A percentile compares a stretch with the other conserved stretches of the same genome.
Conservation (phyloP, 2,113 vertebrate species). For the Hymenochirus boettgeri region DNA sequence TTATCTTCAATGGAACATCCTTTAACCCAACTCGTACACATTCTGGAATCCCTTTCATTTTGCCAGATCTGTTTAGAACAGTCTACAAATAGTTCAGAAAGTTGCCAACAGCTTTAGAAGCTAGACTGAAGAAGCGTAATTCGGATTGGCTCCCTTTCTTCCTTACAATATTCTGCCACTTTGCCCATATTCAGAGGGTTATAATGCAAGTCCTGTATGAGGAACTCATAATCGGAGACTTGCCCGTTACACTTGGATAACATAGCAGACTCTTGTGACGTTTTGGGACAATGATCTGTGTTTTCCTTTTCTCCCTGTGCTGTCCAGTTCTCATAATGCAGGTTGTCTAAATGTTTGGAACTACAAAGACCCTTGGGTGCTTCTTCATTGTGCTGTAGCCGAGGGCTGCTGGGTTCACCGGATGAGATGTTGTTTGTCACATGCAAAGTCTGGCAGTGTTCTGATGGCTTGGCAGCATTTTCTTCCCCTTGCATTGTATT, state of each 20-base stretch:
- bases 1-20: slow-evolving; percentile 10
- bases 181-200: slow-evolving; percentile 25
- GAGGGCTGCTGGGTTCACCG: background rate
- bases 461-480: background rate
- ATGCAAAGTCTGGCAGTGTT: background rate
- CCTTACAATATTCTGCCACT: slow-evolving; percentile 26
- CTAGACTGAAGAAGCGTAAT: slow-evolving; percentile 46
- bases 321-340: slow-evolving; percentile 39
- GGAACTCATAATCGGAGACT: slow-evolving; percentile 36
- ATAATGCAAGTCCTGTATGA: slow-evolving; percentile 37
- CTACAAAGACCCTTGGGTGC: background rate
- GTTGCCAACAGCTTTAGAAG: slow-evolving; percentile 29
- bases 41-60: background rate
- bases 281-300: background rate
- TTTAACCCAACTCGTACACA: background rate
- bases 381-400: background rate
- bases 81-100: background rate
- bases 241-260: slow-evolving; percentile 35
- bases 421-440: slow-evolving; percentile 1
- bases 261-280: slow-evolving; percentile 2
- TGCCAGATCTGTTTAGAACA: background rate
- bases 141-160: slow-evolving; percentile 39
- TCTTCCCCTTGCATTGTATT: background rate
- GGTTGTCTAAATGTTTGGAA: background rate
- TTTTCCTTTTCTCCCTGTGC: slow-evolving; percentile 8